Evolutionary conservation across 2,888 invertebrate species (phyloP), one percentile per base, ranked within the genome.

Genomic region (Melanotus villosus): DNA sequence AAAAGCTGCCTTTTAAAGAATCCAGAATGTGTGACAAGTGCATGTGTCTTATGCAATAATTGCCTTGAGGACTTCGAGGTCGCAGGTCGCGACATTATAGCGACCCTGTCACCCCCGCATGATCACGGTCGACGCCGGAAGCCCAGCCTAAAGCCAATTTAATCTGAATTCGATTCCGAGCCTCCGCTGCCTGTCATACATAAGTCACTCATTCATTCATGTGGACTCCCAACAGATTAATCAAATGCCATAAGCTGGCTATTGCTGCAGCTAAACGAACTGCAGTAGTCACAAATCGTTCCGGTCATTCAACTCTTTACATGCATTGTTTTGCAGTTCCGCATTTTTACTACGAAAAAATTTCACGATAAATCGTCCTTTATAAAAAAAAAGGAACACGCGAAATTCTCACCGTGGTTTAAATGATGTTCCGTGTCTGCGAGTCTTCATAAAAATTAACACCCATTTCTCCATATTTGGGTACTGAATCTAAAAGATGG

Each of bases 131-230:
- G 14, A 23, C 41, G 58, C 68, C 68, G 68, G 68, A 68, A 68
- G 63, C 68, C 68, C 47, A 68, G 16, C 68, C 68, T 68, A 62
- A 43, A 63, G 30, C 32, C 68, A 62, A 57, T 68, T 62, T 63
- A 68, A 63, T 62, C 56, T 57, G 45, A 68, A 68, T 68, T 63
- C 63, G 62, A 68, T 63, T 56, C 58, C 38, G 41, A 45, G 58
- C 52, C 57, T 58, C 26, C 43, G 38, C 26, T 43, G 63, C 63
- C 65, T 65, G 60, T 67, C 67, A 60, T 52, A 54, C 54, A 67
- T 59, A 65, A 57, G 65, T 65, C 67, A 59, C 52, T 60, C 67
- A 60, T 67, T 67, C 67, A 67, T 67, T 60, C 60, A 54, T 54
- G 38, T 30, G 52, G 60, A 50, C 65, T 65, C 23, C 56, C 65